Evolutionary conservation across 2,797 vertebrate species (phyloP), one percentile per base, ranked within the genome.

Genomic region (Glyptemys insculpta): DNA sequence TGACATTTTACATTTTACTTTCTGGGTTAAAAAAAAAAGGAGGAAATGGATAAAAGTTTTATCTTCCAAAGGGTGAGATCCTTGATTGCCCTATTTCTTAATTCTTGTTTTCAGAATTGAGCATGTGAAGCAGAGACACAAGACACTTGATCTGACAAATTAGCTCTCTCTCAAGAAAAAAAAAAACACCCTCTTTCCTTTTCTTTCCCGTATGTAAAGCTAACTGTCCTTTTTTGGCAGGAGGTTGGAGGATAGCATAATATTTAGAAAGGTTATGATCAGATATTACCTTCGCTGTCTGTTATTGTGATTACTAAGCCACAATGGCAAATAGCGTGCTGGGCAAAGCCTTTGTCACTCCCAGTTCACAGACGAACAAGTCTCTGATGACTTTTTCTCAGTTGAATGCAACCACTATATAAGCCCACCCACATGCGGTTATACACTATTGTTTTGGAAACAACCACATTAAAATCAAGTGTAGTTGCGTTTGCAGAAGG

Each of bases 321-420:
- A 91, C 27, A 79, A 68, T 5, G 83, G 87, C 56, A 92, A 97
- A 91, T 3, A 37, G 81, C 18, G 80, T 92, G 79, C 19, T 72
- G 88, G 85, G 59, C 62, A 84, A 53, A 91, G 83, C 94, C 49
- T 68, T 62, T 93, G 53, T 84, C 83, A 82, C 37, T 37, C 82
- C n/a, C 49, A 37, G 80, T 90, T 82, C 93, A 95, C 87, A 96
- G 79, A 87, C 72, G 79, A 95, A 87, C 49, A 52, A 44, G 93
- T 76, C 85, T 95, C 91, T 57, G 91, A 81, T 95, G 96, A 97
- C 34, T 91, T 79, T 94, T 95, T 96, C 85, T 89, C 82, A 90
- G 79, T 85, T 94, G 76, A 95, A 97, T 78, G 4, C 90, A 95
- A 95, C 81, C 81, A 90, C 62, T 87, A 74, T 3, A 3, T 72